Evolutionary conservation across 2,888 invertebrate species (phyloP).

Genomic region (Cyrtodaria siliqua): DNA sequence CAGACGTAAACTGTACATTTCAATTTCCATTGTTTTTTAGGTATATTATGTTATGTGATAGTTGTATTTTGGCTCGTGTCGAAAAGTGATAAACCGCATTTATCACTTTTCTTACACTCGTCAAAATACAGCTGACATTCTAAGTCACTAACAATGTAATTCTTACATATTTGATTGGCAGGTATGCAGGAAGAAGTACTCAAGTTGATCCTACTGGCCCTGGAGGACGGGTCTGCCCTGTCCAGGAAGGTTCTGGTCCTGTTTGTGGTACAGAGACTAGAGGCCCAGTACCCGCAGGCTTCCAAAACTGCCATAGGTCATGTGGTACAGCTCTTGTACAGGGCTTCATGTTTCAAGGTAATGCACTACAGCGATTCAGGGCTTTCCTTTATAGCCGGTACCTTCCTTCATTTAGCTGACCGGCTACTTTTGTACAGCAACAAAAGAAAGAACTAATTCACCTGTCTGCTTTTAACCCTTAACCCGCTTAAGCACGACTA

Average conservation of each 20-base stretch:
- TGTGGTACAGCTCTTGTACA: slow-evolving; percentile 98
- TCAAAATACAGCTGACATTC: too few relatives aligned
- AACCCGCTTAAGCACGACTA: too few relatives aligned
- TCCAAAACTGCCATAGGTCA: slow-evolving; percentile 99
- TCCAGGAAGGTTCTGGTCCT: slow-evolving; percentile 93
- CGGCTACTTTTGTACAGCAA: too few relatives aligned
- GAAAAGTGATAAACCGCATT: too few relatives aligned
- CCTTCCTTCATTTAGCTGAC: too few relatives aligned
- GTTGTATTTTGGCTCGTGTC: too few relatives aligned
- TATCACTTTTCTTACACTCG: too few relatives aligned
- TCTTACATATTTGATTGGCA: slow-evolving; percentile 67
- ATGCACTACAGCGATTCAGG: neutral
- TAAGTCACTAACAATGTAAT: too few relatives aligned
- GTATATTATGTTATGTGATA: too few relatives aligned
- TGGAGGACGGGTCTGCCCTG: slow-evolving; percentile 97
- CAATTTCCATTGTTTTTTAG: neutral
- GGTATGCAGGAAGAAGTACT: slow-evolving; percentile 99
- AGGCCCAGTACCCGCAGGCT: slow-evolving; percentile 92
- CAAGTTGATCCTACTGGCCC: slow-evolving; percentile 94
- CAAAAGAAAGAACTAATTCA: too few relatives aligned
- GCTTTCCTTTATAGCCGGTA: neutral
- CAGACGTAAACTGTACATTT: too few relatives aligned
- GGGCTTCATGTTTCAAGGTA: slow-evolving; percentile 99
- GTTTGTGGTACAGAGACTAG: slow-evolving; percentile 98
- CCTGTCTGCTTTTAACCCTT: too few relatives aligned